Conservation (phyloP, 1,140 invertebrate genomes). For the Drosophila guanche region DNA sequence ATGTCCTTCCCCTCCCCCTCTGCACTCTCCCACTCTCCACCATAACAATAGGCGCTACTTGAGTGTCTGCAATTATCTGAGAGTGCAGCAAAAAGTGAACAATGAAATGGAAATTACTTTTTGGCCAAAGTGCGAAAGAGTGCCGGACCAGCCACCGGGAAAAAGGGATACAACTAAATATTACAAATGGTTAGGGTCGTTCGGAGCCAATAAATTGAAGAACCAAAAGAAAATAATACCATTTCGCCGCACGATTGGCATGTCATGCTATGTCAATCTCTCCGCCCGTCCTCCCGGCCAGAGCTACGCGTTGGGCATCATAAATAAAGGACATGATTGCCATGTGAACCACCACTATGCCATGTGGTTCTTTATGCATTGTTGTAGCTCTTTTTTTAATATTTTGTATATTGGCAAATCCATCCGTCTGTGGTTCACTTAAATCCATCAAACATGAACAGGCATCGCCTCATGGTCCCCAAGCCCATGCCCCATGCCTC, state of each 20-base stretch:
- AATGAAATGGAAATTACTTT: conserved; percentile 19
- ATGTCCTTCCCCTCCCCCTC: conserved; percentile 20
- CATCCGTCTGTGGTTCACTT: conserved; percentile 46
- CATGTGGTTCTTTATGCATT: conserved; percentile 41
- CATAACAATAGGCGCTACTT: conserved; percentile 70
- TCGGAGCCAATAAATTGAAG: conserved; percentile 36
- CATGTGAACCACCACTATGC: conserved; percentile 55
- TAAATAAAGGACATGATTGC: conserved; percentile 62
- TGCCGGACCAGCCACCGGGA: conserved; percentile 6
- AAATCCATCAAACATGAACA: conserved; percentile 56
- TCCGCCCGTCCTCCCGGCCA: conserved; percentile 13
- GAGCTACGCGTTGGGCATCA: conserved; percentile 47
- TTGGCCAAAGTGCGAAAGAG: conserved; percentile 4
- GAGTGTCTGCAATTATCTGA: conserved; percentile 75
- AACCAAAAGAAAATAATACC: conserved; percentile 34
- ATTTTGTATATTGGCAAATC: conserved; percentile 55
- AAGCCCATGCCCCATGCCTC: neutral
- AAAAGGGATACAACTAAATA: conserved; percentile 34
- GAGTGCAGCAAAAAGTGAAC: conserved; percentile 52
- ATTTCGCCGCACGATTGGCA: conserved; percentile 62
- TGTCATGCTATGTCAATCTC: conserved; percentile 65
- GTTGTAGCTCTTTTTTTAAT: conserved; percentile 41
- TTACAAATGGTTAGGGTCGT: conserved; percentile 23
- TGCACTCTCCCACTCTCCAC: neutral
- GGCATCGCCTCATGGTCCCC: conserved; percentile 16